Evolutionary conservation across 2,113 vertebrate species (phyloP).

Genomic region (Halichoerus grypus): DNA sequence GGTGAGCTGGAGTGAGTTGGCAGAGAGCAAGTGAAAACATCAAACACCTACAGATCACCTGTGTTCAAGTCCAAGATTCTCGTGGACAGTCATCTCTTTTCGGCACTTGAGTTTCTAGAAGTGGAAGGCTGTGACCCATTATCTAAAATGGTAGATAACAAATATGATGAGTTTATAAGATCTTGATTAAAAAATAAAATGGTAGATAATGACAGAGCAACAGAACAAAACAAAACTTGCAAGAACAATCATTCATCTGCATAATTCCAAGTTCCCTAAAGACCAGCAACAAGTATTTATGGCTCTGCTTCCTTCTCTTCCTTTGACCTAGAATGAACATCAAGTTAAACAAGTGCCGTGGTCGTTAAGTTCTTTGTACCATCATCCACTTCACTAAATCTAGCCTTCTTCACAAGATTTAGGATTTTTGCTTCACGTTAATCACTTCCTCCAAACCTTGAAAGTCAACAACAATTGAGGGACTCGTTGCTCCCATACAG

Average conservation of each 20-base stretch:
- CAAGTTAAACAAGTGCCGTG: background rate
- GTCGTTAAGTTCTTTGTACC: background rate
- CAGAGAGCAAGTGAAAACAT: background rate
- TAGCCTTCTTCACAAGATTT: slow-evolving; percentile 62
- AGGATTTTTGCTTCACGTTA: slow-evolving; percentile 46
- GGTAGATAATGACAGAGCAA: background rate
- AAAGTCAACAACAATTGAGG: slow-evolving; percentile 57
- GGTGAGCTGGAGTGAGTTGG: background rate
- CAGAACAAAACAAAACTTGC: background rate
- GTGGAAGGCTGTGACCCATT: background rate
- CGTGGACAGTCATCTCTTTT: background rate
- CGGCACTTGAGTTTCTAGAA: background rate
- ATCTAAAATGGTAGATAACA: background rate
- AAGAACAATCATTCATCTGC: background rate
- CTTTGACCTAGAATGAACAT: slow-evolving; percentile 4
- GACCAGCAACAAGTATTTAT: background rate
- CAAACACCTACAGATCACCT: background rate
- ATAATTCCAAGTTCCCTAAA: background rate
- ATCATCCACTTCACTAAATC: slow-evolving; percentile 33
- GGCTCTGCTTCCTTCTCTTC: background rate
- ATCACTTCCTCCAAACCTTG: slow-evolving; percentile 71
- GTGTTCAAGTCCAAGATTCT: background rate
- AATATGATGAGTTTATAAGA: too few species aligned
- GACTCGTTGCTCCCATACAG: background rate
- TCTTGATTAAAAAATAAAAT: background rate